Conservation (phyloP, 2,797 vertebrate species). For the Spinibarbus caldwelli region DNA sequence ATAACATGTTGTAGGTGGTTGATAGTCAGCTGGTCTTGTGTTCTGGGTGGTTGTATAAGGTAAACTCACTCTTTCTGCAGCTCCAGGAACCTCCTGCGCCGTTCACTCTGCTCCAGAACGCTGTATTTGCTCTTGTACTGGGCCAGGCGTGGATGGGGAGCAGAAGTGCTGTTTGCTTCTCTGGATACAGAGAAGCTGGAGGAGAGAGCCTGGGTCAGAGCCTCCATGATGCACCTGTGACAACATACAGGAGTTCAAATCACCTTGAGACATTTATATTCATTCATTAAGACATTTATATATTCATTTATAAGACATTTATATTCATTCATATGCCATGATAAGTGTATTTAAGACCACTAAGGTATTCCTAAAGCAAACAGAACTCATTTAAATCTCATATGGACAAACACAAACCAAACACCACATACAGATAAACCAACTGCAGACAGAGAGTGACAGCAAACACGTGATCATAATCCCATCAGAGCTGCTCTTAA, state of each 20-base stretch:
- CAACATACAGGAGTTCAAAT: not conserved
- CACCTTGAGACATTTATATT: too few relatives aligned
- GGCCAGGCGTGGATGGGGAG: slow-evolving; percentile 88
- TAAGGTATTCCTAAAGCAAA: not conserved
- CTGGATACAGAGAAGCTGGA: slow-evolving; percentile 85
- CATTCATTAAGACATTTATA: too few relatives aligned
- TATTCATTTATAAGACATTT: too few relatives aligned
- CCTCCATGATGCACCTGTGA: slow-evolving; percentile 82
- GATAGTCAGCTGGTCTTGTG: not conserved
- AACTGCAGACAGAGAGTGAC: not conserved
- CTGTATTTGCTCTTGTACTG: slow-evolving; percentile 92
- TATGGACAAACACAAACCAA: not conserved
- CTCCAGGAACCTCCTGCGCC: slow-evolving; percentile 85
- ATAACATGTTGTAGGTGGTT: not conserved
- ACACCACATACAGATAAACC: not conserved
- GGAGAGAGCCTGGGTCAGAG: slow-evolving; percentile 86
- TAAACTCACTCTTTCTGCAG: slow-evolving; percentile 87
- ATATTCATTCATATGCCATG: not conserved
- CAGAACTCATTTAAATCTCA: not conserved
- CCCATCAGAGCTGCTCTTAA: slow-evolving; percentile 16
- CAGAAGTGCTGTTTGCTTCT: slow-evolving; percentile 84
- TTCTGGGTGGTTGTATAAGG: not conserved
- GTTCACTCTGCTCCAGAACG: slow-evolving; percentile 87
- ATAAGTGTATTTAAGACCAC: not conserved
- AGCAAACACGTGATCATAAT: slow-evolving; percentile 28